phyloP scores from a whole-genome alignment of 2,888 invertebrate genomes.

The Tubulanus polymorphus region DNA sequence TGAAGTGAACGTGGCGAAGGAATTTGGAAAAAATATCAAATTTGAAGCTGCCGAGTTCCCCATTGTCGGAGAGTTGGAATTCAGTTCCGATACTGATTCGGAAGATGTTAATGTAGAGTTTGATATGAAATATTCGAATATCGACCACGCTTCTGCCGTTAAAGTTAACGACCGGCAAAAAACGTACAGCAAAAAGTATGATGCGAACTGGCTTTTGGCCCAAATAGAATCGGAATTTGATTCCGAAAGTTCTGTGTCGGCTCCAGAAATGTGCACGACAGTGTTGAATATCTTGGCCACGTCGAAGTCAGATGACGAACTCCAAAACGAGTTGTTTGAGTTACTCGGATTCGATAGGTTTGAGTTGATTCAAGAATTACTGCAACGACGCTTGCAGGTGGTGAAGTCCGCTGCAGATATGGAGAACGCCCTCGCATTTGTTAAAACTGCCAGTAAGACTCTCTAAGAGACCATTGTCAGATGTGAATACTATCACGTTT shows the following conservation, averaged over 20 bases:
- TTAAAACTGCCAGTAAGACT: too few species aligned
- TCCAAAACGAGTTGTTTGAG: constrained; percentile 67
- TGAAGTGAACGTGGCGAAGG: constrained; percentile 29
- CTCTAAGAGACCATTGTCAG: too few species aligned
- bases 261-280: constrained; percentile 37
- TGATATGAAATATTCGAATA: constrained; percentile 25
- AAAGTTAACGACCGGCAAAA: background rate
- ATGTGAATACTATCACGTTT: too few species aligned
- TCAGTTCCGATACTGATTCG: constrained; percentile 24
- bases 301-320: constrained; percentile 35
- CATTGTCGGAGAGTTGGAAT: constrained; percentile 16
- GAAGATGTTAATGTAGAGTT: constrained; percentile 19
- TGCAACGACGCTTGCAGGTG: constrained; percentile 63
- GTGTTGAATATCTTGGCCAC: constrained; percentile 47
- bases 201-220: constrained; percentile 27
- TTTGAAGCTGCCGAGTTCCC: constrained; percentile 21
- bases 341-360: constrained; percentile 81
- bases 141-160: background rate
- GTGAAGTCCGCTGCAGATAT: constrained; percentile 22
- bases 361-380: constrained; percentile 67
- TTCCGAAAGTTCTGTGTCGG: constrained; percentile 26
- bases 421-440: too few species aligned
- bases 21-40: constrained; percentile 38
- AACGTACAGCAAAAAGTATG: too few species aligned
- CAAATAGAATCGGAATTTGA: constrained; percentile 30